phyloP scores from a whole-genome alignment of 2,797 vertebrate species.

The Lophius americanus region DNA sequence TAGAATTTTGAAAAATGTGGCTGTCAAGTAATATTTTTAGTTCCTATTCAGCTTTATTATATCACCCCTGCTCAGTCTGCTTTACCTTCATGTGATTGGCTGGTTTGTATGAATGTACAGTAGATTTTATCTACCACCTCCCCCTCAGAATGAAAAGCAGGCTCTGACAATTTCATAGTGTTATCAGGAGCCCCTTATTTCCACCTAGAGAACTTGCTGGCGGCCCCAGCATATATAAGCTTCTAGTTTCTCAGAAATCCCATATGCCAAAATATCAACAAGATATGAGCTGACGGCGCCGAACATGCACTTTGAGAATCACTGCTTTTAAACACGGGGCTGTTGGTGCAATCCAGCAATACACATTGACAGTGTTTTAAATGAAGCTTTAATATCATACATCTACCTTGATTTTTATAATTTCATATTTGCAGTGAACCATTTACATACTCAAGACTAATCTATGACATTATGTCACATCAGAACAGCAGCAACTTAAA shows the following conservation, averaged over 20 bases:
- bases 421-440: background rate
- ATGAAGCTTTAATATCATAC: background rate
- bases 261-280: slow-evolving; percentile 1
- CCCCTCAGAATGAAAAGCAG: background rate
- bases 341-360: background rate
- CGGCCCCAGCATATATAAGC: background rate
- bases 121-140: no score
- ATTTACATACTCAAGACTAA: background rate
- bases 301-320: background rate
- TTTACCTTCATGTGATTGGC: background rate
- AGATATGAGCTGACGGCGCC: background rate
- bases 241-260: background rate
- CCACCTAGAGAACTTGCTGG: background rate
- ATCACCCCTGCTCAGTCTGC: background rate
- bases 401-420: slow-evolving; percentile 1
- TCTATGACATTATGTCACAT: background rate
- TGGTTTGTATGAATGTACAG: background rate
- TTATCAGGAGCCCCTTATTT: background rate
- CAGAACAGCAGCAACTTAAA: slow-evolving; percentile 19
- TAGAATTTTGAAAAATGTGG: background rate
- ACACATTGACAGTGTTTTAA: background rate
- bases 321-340: background rate
- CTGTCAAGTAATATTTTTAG: background rate
- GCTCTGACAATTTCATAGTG: background rate
- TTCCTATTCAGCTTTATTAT: background rate